phyloP scores from a whole-genome alignment of 2,797 vertebrate genomes.

The Oryzias dopingdopingensis region DNA sequence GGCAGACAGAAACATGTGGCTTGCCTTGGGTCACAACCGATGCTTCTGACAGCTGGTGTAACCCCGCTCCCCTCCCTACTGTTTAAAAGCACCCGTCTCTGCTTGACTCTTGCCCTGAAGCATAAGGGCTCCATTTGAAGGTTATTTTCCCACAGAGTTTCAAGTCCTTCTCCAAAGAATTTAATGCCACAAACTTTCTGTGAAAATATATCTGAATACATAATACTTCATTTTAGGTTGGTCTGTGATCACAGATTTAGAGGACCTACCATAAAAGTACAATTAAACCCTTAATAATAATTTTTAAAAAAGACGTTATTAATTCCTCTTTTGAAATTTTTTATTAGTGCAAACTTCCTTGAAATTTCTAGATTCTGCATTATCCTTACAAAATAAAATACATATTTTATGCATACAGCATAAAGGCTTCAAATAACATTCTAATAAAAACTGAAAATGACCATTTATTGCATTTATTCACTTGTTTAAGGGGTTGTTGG shows the following conservation, averaged over 20 bases:
- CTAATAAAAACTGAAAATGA: too few relatives aligned
- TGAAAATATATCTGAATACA: slow-evolving; percentile 23
- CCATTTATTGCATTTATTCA: too few relatives aligned
- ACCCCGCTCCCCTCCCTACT: slow-evolving; percentile 19
- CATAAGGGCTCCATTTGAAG: slow-evolving; percentile 45
- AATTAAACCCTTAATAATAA: too few relatives aligned
- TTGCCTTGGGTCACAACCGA: slow-evolving; percentile 42
- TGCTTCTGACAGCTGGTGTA: slow-evolving; percentile 40
- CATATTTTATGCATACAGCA: too few relatives aligned
- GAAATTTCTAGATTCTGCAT: too few relatives aligned
- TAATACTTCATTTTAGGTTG: slow-evolving; percentile 1
- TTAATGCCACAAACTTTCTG: slow-evolving; percentile 7
- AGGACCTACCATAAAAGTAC: too few relatives aligned
- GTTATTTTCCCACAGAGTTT: slow-evolving; percentile 36
- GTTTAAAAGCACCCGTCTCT: slow-evolving; percentile 35
- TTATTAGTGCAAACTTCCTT: too few relatives aligned
- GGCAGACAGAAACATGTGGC: slow-evolving; percentile 59
- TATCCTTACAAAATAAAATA: too few relatives aligned
- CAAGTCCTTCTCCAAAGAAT: slow-evolving; percentile 25
- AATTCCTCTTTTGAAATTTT: too few relatives aligned
- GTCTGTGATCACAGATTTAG: neutral
- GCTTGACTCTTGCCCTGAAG: slow-evolving; percentile 46
- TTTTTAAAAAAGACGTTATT: too few relatives aligned
- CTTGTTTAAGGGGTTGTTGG: too few relatives aligned
- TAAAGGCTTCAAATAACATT: too few relatives aligned